These are phyloP conservation scores for Spatulosminthurus flaviceps DNA, from an alignment of 2,888 invertebrate genomes.

Conservation along the genomic window DNA sequence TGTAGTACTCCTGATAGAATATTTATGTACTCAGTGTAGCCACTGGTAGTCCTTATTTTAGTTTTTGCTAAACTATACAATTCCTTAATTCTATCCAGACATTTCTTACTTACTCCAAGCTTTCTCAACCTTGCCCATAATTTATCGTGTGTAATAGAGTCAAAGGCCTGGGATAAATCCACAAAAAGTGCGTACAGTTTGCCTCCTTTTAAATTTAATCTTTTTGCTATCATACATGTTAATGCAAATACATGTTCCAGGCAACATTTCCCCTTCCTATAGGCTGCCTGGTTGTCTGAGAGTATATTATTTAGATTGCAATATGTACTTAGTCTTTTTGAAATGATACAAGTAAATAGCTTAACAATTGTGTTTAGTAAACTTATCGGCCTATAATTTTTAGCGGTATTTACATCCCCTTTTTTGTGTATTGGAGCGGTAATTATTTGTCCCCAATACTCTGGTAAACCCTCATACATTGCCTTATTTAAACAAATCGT, in stretches of 20 bases:
- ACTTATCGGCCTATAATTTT: too few relatives aligned
- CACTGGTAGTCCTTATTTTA: background rate
- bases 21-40: background rate
- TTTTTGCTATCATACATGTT: background rate
- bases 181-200: background rate
- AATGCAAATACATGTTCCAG: constrained; percentile 34
- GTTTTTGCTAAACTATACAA: background rate
- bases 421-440: too few relatives aligned
- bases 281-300: constrained; percentile 33
- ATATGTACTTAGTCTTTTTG: too few relatives aligned
- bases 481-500: too few relatives aligned
- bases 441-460: too few relatives aligned
- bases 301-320: too few relatives aligned
- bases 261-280: background rate
- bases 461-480: too few relatives aligned
- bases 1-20: constrained; percentile 10
- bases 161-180: background rate
- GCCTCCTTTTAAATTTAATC: background rate
- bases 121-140: background rate
- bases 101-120: background rate
- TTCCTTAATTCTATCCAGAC: background rate
- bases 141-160: background rate
- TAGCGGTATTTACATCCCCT: too few relatives aligned
- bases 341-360: too few relatives aligned
- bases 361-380: too few relatives aligned